Percentiles rank a stretch among this genome's conserved stretches.
These are phyloP conservation scores for Mesorhabditis belari DNA, from an alignment of 2,888 invertebrate genomes.

Conservation along the genomic window DNA sequence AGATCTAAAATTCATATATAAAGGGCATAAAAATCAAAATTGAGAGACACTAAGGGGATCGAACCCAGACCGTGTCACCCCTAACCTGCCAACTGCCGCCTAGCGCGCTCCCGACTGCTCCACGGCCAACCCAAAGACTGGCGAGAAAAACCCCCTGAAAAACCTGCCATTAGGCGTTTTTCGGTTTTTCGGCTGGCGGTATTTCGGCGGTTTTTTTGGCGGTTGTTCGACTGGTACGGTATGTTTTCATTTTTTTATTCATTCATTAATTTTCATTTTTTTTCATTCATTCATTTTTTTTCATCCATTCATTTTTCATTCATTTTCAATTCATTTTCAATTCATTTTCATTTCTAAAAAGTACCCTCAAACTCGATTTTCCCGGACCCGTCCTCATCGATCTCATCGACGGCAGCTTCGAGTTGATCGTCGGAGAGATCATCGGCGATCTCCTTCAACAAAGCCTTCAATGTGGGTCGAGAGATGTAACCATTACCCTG, in stretches of 20 bases:
- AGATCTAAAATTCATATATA: too few relatives aligned
- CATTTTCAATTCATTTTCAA: background rate
- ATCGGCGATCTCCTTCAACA: conserved; percentile 51
- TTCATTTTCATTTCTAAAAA: background rate
- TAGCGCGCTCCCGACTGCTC: too few relatives aligned
- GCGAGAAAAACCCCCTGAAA: too few relatives aligned
- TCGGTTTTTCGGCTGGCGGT: too few relatives aligned
- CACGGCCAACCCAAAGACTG: too few relatives aligned
- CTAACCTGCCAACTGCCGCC: too few relatives aligned
- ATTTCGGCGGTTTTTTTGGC: too few relatives aligned
- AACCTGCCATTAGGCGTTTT: too few relatives aligned
- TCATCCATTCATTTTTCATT: background rate
- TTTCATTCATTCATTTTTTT: background rate
- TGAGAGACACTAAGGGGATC: too few relatives aligned
- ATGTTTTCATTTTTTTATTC: background rate
- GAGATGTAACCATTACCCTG: conserved; percentile 58
- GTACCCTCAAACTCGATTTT: conserved; percentile 50
- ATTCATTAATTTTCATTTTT: background rate
- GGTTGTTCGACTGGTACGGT: too few relatives aligned
- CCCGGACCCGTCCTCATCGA: conserved; percentile 52
- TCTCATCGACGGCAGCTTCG: conserved; percentile 51
- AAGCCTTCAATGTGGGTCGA: conserved; percentile 49
- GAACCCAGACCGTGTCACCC: too few relatives aligned
- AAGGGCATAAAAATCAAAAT: too few relatives aligned
- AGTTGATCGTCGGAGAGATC: conserved; percentile 49